These are phyloP conservation scores for Strigamia crassipes DNA, from an alignment of 2,888 invertebrate species.

Conservation along the genomic window DNA sequence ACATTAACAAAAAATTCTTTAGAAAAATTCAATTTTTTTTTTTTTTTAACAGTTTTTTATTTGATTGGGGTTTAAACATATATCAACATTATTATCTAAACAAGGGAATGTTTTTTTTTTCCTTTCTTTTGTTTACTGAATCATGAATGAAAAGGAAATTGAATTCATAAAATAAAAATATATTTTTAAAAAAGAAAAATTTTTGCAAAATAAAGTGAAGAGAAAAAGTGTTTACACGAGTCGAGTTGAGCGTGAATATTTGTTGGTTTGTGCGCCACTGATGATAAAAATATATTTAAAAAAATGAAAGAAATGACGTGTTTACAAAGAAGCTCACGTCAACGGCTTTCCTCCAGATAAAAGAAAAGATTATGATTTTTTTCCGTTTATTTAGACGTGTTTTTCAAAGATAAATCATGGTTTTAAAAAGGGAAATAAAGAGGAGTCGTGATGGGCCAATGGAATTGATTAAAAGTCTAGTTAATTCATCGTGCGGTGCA, in stretches of 20 bases:
- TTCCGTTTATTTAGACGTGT: not conserved
- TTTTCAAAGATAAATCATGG: not conserved
- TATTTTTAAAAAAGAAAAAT: no score
- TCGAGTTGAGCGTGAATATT: conserved; percentile 32
- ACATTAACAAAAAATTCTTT: not conserved
- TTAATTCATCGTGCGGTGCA: conserved; percentile 6
- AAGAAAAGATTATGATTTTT: not conserved
- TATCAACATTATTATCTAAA: not conserved
- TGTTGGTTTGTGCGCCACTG: not conserved
- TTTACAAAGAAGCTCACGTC: conserved; percentile 12
- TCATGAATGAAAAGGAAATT: not conserved
- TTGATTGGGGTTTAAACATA: not conserved
- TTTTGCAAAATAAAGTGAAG: not conserved
- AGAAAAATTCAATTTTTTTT: not conserved
- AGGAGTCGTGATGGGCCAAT: not conserved
- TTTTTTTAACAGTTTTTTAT: not conserved
- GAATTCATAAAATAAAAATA: no score
- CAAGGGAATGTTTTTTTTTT: no score
- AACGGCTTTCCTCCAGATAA: not conserved
- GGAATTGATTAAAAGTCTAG: not conserved
- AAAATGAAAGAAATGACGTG: not conserved
- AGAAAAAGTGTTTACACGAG: not conserved
- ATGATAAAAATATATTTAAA: no score
- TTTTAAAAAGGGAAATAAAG: not conserved
- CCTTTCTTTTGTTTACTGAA: no score